Evolutionary conservation across 2,888 invertebrate genomes (phyloP).

Genomic region (Scaptomyza cyrtandrae): DNA sequence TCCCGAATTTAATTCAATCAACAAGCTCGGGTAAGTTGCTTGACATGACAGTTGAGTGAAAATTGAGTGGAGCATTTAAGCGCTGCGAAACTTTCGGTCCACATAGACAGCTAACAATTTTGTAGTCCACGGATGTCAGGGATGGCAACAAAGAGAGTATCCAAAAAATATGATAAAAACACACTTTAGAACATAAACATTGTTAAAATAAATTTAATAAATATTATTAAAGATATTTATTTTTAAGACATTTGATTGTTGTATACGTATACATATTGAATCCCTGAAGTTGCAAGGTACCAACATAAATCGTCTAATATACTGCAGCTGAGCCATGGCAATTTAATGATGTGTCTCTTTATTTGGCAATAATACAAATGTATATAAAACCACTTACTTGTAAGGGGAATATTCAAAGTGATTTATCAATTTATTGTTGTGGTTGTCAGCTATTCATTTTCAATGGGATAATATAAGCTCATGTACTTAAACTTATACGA

Average conservation of each 20-base stretch:
- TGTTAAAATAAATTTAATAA: background rate
- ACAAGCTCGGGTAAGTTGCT: constrained; percentile 40
- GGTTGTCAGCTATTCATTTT: background rate
- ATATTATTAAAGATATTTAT: background rate
- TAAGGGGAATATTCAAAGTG: constrained; percentile 3
- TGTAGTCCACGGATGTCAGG: constrained; percentile 3
- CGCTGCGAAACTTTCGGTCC: constrained; percentile 24
- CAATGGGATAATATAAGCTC: background rate
- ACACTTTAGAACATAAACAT: background rate
- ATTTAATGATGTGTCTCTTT: constrained; percentile 36
- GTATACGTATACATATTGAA: background rate
- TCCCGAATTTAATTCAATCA: constrained; percentile 72
- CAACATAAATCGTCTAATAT: constrained; percentile 37
- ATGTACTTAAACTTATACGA: background rate
- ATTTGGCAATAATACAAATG: constrained; percentile 16
- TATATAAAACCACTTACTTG: constrained; percentile 6
- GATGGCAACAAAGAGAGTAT: background rate
- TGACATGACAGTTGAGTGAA: constrained; percentile 48
- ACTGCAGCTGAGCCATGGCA: constrained; percentile 40
- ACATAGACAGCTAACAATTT: constrained; percentile 27
- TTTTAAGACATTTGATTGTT: background rate
- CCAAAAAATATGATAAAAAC: background rate
- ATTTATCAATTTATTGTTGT: constrained; percentile 4
- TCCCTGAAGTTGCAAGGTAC: constrained; percentile 7
- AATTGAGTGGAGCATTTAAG: constrained; percentile 48